Base-by-base conservation (phyloP, 2,113 vertebrate species). In the Quiscalus mexicanus region DNA sequence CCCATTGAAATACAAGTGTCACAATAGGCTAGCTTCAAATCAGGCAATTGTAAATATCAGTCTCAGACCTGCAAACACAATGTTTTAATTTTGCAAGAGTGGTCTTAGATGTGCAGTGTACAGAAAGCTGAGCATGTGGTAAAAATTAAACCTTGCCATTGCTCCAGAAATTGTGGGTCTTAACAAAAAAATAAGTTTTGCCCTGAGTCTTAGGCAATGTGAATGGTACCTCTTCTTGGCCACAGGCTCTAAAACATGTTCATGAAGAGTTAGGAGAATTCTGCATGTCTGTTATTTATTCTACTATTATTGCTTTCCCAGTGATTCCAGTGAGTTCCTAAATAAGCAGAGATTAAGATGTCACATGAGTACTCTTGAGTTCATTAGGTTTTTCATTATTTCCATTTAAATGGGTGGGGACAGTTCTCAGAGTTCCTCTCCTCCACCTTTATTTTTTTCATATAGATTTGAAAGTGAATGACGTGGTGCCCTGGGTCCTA, bases 401-500 rank as follows among this genome's bases (percentile, higher is more conserved):
- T 55, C 62, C 67, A 59, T 69, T 55, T 62, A 60, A 58, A 30
- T n/a, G 25, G 1, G 0, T 81, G 10, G 59, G 14, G 15, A 20
- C 2, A 0, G 27, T 76, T 76, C 19, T 74, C 30, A 49, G 11
- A 73, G 11, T 70, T 84, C 8, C 6, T 44, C 37, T 25, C 19
- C 5, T 42, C 27, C 23, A 10, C 19, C 4, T 89, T 70, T 86
- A 15, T 96, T 67, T 81, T 56, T 78, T 89, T 84, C 6, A 11
- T 35, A 47, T 39, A 99, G 99, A 98, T 97, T 93, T 98, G 87
- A 99, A 98, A 97, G 98, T 96, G 88, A 99, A 99, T 90, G 99
- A 99, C 2, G 97, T 99, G 67, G 99, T 99, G 64, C 98, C 98
- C 18, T 99, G 99, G 99, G 98, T 99, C 63, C 96, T 99, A 84